Evolutionary conservation across 2,888 invertebrate species (phyloP).

Genomic region (Campopleginae sp.): DNA sequence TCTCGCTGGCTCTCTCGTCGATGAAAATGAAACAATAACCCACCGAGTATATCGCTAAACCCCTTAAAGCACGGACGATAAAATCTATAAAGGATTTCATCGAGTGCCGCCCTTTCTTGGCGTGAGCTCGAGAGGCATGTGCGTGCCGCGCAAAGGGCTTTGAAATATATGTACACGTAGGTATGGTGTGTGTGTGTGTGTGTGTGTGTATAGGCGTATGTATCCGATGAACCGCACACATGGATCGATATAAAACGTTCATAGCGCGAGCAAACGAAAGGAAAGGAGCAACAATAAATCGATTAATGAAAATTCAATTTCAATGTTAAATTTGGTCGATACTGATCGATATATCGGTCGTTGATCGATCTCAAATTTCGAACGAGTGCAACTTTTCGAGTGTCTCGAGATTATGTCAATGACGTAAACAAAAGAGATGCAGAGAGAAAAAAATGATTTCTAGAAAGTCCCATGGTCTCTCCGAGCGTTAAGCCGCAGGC

Average conservation of each 20-base stretch:
- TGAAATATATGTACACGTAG: not conserved
- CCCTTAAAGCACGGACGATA: conserved; percentile 69
- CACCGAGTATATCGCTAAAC: conserved; percentile 45
- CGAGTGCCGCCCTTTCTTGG: conserved; percentile 77
- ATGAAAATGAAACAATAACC: conserved; percentile 72
- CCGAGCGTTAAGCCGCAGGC: conserved; percentile 14
- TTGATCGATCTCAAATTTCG: not conserved
- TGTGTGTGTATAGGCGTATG: too few relatives aligned
- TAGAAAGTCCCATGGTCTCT: conserved; percentile 43
- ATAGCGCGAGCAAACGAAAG: conserved; percentile 20
- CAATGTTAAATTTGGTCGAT: not conserved
- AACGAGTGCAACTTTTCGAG: conserved; percentile 75
- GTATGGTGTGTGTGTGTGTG: not conserved
- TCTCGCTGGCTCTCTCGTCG: conserved; percentile 10
- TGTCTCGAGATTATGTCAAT: conserved; percentile 7
- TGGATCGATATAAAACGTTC: not conserved
- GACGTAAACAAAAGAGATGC: conserved; percentile 7
- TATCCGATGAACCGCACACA: too few relatives aligned
- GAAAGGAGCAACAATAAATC: conserved; percentile 8
- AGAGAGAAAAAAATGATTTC: conserved; percentile 39
- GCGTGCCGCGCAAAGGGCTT: conserved; percentile 29
- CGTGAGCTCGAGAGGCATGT: conserved; percentile 35
- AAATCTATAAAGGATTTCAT: conserved; percentile 80
- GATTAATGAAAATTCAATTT: conserved; percentile 3
- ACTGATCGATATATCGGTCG: too few relatives aligned